Evolutionary conservation across 2,113 vertebrate species (phyloP).

Genomic region (Pholis gunnellus): DNA sequence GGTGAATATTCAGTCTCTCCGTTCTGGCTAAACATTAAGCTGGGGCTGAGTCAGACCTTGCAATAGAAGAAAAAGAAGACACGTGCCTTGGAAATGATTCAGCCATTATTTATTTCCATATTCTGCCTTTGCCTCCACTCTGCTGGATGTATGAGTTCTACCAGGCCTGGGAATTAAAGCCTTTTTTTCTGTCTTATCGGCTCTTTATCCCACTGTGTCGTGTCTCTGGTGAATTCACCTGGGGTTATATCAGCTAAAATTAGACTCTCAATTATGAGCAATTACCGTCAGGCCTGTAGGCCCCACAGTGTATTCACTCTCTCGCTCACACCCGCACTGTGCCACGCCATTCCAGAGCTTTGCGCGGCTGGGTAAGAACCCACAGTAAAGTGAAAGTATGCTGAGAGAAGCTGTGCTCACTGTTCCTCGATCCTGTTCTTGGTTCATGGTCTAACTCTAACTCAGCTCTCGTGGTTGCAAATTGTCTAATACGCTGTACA

Average conservation of each 20-base stretch:
- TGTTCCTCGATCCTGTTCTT: constrained; percentile 63
- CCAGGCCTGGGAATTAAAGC: constrained; percentile 60
- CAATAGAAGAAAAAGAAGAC: background rate
- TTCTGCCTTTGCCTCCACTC: constrained; percentile 26
- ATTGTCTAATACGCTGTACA: constrained; percentile 1
- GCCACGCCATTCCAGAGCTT: constrained; percentile 41
- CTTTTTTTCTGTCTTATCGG: constrained; percentile 64
- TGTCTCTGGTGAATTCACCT: constrained; percentile 83
- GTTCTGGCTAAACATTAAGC: background rate
- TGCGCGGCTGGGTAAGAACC: constrained; percentile 54
- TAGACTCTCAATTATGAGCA: constrained; percentile 85
- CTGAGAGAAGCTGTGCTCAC: constrained; percentile 44
- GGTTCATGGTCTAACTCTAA: constrained; percentile 42
- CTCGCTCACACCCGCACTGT: constrained; percentile 64
- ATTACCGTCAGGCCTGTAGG: constrained; percentile 81
- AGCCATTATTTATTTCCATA: constrained; percentile 20
- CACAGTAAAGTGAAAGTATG: constrained; percentile 63
- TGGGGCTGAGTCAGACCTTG: background rate
- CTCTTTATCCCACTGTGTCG: constrained; percentile 80
- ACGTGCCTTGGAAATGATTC: constrained; percentile 1
- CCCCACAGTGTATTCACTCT: constrained; percentile 76
- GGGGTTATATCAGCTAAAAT: constrained; percentile 83
- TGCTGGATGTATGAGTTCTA: constrained; percentile 48
- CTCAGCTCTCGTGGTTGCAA: constrained; percentile 8
- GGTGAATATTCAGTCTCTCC: background rate